Evolutionary conservation across 2,113 vertebrate genomes (phyloP).

Genomic region (Cyanocitta stelleri): DNA sequence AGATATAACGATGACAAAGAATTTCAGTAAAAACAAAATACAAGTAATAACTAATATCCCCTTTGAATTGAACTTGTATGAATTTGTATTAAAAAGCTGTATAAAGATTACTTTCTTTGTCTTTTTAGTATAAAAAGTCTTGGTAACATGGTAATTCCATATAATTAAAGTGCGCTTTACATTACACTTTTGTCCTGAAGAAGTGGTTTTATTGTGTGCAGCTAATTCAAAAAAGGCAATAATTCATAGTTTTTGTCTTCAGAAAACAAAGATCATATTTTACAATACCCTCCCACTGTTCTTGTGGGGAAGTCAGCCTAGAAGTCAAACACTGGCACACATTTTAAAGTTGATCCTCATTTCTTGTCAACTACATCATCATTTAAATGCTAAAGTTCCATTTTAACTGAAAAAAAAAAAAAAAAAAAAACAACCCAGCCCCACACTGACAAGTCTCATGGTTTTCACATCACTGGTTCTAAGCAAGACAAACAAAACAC

Average conservation of each 20-base stretch:
- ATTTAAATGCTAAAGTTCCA: not conserved
- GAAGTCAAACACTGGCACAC: not conserved
- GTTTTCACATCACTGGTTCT: not conserved
- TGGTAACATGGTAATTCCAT: not conserved
- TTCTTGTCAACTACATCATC: not conserved
- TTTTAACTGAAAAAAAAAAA: not conserved
- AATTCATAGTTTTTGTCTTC: constrained; percentile 15
- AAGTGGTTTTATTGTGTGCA: not conserved
- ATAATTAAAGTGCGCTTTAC: not conserved
- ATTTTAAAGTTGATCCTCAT: not conserved
- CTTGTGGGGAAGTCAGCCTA: not conserved
- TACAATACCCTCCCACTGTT: not conserved
- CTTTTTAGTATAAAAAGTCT: not conserved
- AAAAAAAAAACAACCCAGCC: not conserved
- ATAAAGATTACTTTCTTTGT: not conserved
- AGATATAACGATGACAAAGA: not conserved
- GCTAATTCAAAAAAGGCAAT: not conserved
- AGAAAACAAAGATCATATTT: constrained; percentile 21
- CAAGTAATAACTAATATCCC: not conserved
- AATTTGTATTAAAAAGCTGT: not conserved
- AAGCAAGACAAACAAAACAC: not conserved
- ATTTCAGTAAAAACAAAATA: not conserved
- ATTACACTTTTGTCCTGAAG: not conserved
- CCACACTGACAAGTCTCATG: not conserved
- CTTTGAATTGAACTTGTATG: not conserved